A percentile compares a stretch with the other conserved stretches of the same genome.
Evolutionary conservation across 1,140 invertebrate genomes (phyloP).

Genomic region (Camponotus floridanus): DNA sequence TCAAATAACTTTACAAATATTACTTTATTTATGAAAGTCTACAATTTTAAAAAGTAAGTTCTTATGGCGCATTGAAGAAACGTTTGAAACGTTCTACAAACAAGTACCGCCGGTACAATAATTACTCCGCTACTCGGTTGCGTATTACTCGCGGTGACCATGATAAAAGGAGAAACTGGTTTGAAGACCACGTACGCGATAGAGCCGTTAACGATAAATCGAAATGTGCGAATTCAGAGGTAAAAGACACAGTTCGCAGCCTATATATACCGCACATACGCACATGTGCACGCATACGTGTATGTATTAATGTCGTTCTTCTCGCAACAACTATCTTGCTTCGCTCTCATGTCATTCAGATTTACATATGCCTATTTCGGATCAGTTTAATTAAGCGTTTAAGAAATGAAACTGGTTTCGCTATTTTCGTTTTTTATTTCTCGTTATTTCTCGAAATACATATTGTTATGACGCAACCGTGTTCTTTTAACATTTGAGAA

Average conservation of each 20-base stretch:
- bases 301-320: conserved; percentile 59
- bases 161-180: conserved; percentile 76
- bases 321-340: conserved; percentile 26
- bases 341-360: conserved; percentile 68
- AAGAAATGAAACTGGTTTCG: conserved; percentile 82
- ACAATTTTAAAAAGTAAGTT: not conserved
- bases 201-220: conserved; percentile 83
- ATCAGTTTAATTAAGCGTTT: conserved; percentile 83
- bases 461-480: conserved; percentile 67
- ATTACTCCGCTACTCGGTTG: conserved; percentile 82
- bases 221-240: conserved; percentile 74
- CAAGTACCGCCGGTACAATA: conserved; percentile 71
- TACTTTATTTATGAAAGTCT: not conserved
- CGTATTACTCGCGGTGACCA: conserved; percentile 67
- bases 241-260: conserved; percentile 47
- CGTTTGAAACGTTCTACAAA: conserved; percentile 34
- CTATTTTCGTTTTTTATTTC: conserved; percentile 61
- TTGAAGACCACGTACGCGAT: conserved; percentile 75
- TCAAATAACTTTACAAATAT: not conserved
- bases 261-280: conserved; percentile 19
- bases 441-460: conserved; percentile 64
- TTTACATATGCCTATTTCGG: conserved; percentile 76
- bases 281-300: conserved; percentile 9
- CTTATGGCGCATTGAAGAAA: conserved; percentile 11
- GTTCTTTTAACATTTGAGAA: conserved; percentile 56